phyloP scores from a whole-genome alignment of 2,888 invertebrate genomes.

The Spatulosminthurus flaviceps region DNA sequence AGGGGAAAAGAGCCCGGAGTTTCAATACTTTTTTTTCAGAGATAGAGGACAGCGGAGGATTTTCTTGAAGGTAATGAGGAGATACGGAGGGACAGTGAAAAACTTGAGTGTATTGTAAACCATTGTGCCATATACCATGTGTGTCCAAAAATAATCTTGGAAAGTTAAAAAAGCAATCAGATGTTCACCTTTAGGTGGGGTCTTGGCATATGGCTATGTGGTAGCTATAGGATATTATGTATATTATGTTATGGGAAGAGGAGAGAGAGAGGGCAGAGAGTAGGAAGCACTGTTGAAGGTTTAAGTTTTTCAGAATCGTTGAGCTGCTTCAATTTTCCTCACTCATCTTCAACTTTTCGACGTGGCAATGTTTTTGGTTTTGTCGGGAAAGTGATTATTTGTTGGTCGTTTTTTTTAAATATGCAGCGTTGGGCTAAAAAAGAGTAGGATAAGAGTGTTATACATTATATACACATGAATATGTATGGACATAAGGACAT shows the following conservation, averaged over 20 bases:
- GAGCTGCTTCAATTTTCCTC: too few relatives aligned
- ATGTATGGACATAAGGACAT: too few relatives aligned
- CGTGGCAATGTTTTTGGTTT: too few relatives aligned
- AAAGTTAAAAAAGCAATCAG: constrained; percentile 22
- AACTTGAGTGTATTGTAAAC: background rate
- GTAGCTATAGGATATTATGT: too few relatives aligned
- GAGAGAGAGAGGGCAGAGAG: background rate
- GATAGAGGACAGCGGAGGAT: too few relatives aligned
- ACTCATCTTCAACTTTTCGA: too few relatives aligned
- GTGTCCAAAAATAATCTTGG: constrained; percentile 36
- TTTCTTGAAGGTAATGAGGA: too few relatives aligned
- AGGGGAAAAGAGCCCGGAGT: too few relatives aligned
- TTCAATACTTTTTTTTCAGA: too few relatives aligned
- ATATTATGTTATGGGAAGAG: too few relatives aligned
- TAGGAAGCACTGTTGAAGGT: background rate
- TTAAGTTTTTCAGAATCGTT: background rate
- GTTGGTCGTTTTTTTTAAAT: background rate
- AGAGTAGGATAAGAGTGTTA: too few relatives aligned
- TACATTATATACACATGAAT: too few relatives aligned
- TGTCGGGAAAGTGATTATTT: background rate
- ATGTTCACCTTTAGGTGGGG: background rate
- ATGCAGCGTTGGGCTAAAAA: background rate
- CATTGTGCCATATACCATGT: background rate
- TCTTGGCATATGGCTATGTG: background rate
- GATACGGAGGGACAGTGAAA: constrained; percentile 23